Base-by-base conservation (phyloP, 2,113 vertebrate species). In the Piaya cayana region DNA sequence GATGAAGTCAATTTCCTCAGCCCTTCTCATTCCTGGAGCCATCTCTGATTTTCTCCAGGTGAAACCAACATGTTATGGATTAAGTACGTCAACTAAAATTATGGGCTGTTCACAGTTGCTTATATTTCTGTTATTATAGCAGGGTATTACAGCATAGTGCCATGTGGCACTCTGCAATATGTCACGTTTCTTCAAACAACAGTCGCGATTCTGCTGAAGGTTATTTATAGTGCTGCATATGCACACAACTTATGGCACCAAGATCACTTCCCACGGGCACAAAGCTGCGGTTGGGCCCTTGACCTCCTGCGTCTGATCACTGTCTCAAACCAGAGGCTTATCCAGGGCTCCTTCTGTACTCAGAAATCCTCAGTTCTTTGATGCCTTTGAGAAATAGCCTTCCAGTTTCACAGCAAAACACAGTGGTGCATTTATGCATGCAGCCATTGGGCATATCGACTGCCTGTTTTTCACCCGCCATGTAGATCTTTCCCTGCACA, bases 351-450 rank as follows among this genome's bases (percentile, higher is more conserved):
- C 2, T 37, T 21, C 39, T 10, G 39, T 29, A 8, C 32, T 72
- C 20, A 7, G 6, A 58, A 60, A 11, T 15, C 34, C 49, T 53
- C n/a, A 8, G 32, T 9, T 67, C 37, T 74, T 59, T 4, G 6
- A 15, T 19, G 39, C 23, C 26, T 55, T 47, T 34, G 39, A 27
- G 47, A 42, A 68, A 74, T 8, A 55, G 30, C 29, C n/a, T 47
- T 53, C 29, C 3, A 3, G 9, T 19, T 55, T 42, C 22, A 34
- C 2, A 16, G 27, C 10, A 29, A 65, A 72, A 45, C 2, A 0
- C 1, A 29, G 21, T 32, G 8, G 43, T 1, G 8, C 12, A 1
- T 49, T 36, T 49, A 26, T 1, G 32, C 18, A 0, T 3, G 14
- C 25, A 12, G 55, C 20, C 39, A 15, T 30, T 1, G 12, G 37